Evolutionary conservation across 2,888 invertebrate species (phyloP), one percentile per base, ranked within the genome.

Genomic region (Oligia strigilis): DNA sequence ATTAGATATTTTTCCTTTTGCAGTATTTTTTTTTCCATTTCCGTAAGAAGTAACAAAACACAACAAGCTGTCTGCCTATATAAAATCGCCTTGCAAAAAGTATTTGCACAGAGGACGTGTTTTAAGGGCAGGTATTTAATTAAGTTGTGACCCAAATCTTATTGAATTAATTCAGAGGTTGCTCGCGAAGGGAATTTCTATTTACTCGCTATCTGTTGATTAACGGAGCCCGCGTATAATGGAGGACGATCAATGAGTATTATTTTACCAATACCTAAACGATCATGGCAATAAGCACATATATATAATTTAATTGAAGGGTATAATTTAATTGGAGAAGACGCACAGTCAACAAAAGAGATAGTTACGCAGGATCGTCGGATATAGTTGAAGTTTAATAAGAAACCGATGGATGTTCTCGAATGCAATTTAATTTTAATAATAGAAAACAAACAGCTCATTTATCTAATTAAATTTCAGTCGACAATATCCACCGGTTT

Each of bases 61-160:
- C 46, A 78, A 5, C 4, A 58, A 5, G 5, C 6, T 58, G 17
- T 40, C 36, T 49, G 14, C 0, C 17, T 55, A 58, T 64, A 5
- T 72, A 60, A 64, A 71, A 46, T 80, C 65, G 73, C 80, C 75
- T 82, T 84, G 75, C 71, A 19, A 40, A 79, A 77, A 78, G 76
- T 29, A 49, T 8, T 70, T 36, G 14, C 23, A 14, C 8, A 14
- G 6, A 49, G 72, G 72, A 84, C 83, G 82, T 86, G 84, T 52
- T 83, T 84, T 72, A 80, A 82, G 62, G 29, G 23, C 14, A 66
- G 78, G 75, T 78, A 89, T 89, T 89, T 88, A 87, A 90, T 90
- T 88, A 84, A 78, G 66, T 86, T 81, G 67, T 71, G 84, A 90
- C 85, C 77, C 80, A 71, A 83, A 87, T 85, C 83, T 84, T 71